phyloP scores from a whole-genome alignment of 2,113 vertebrate genomes.

The Pao palembangensis region DNA sequence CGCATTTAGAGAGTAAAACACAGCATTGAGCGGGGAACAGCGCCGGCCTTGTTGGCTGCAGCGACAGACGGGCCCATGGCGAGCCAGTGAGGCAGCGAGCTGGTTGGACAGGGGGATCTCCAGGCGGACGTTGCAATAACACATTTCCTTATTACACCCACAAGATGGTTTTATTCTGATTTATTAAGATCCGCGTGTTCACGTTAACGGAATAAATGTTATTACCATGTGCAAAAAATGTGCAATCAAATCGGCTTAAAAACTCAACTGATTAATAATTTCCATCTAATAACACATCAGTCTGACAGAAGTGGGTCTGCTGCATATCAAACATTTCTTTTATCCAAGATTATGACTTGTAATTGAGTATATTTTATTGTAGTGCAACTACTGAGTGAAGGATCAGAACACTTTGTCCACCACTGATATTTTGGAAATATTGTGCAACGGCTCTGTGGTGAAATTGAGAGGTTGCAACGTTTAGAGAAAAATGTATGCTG shows the following conservation, averaged over 20 bases:
- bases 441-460: conserved; percentile 5
- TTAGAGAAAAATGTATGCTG: conserved; percentile 2
- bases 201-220: too few relatives aligned
- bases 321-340: background rate
- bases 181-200: too few relatives aligned
- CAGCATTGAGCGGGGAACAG: conserved; percentile 63
- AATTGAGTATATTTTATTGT: background rate
- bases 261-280: background rate
- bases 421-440: conserved; percentile 9
- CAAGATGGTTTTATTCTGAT: too few relatives aligned
- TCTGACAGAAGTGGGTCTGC: background rate
- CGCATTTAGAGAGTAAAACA: conserved; percentile 69
- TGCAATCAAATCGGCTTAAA: background rate
- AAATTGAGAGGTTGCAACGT: conserved; percentile 6
- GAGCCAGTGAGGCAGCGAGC: conserved; percentile 54
- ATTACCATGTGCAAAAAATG: background rate
- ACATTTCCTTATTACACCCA: conserved; percentile 31
- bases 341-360: background rate
- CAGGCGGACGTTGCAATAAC: conserved; percentile 65
- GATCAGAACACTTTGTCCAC: background rate
- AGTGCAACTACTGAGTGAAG: background rate
- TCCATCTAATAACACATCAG: background rate
- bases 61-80: conserved; percentile 54
- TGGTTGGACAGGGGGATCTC: conserved; percentile 41
- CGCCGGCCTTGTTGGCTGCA: conserved; percentile 67